Conservation (phyloP, 2,888 invertebrate species). For the Dendrolimus pini region DNA sequence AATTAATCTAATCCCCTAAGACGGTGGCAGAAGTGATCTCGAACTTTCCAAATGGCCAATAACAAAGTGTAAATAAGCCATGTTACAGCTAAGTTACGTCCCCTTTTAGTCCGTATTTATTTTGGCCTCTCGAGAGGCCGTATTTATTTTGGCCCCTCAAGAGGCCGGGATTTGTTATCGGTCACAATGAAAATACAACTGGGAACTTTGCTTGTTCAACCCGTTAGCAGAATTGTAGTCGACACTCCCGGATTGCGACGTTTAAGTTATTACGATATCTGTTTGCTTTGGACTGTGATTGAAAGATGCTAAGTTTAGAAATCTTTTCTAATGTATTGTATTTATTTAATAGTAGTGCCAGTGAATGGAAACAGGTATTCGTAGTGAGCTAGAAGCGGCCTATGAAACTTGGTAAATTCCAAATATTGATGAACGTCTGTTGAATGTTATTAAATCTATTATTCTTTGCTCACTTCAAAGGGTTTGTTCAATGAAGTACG, state of each 20-base stretch:
- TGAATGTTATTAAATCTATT: no score
- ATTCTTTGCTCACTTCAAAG: no score
- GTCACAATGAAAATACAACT: constrained; percentile 24
- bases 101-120: constrained; percentile 28
- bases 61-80: not conserved
- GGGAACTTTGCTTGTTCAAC: constrained; percentile 18
- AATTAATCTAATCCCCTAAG: not conserved
- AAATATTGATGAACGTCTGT: no score
- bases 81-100: constrained; percentile 9
- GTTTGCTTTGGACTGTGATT: not conserved
- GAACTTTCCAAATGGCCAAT: not conserved
- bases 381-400: no score
- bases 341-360: no score
- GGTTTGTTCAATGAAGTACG: no score
- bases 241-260: not conserved
- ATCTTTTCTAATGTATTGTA: no score
- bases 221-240: not conserved
- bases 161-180: constrained; percentile 25
- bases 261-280: not conserved
- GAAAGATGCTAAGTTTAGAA: no score
- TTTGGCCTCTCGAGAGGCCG: constrained; percentile 20
- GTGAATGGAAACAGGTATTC: no score
- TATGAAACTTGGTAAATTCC: no score
- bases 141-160: constrained; percentile 26
- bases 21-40: not conserved